Conservation (phyloP, 2,888 invertebrate species). For the Drosophila nr. perissopoda region DNA sequence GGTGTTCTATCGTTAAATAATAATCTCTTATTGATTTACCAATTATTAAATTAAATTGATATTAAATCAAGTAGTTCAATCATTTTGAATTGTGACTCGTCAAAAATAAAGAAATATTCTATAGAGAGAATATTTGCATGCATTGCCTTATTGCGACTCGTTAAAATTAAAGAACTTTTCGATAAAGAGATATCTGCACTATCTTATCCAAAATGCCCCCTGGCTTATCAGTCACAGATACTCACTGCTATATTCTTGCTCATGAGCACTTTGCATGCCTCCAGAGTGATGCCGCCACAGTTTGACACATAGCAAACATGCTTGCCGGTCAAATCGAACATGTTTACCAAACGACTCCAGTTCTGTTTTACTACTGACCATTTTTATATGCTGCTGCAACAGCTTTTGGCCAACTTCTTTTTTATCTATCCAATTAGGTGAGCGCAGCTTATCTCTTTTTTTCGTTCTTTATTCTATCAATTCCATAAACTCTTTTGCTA, state of each 20-base stretch:
- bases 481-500: not conserved
- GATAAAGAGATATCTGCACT: not conserved
- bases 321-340: slow-evolving; percentile 74
- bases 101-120: not conserved
- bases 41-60: not conserved
- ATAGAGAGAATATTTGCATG: not conserved
- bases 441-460: slow-evolving; percentile 45
- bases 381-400: slow-evolving; percentile 8
- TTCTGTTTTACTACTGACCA: slow-evolving; percentile 42
- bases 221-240: slow-evolving; percentile 11
- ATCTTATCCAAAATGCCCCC: slow-evolving; percentile 1
- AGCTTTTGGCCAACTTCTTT: not conserved
- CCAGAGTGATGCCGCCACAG: slow-evolving; percentile 80
- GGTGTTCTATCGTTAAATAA: not conserved
- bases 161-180: not conserved
- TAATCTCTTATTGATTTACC: not conserved
- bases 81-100: not conserved
- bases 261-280: slow-evolving; percentile 76
- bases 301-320: slow-evolving; percentile 80
- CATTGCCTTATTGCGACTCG: not conserved
- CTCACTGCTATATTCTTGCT: slow-evolving; percentile 75
- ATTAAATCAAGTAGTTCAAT: not conserved
- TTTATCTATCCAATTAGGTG: slow-evolving; percentile 63
- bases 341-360: slow-evolving; percentile 30
- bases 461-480: slow-evolving; percentile 19